Evolutionary conservation across 2,888 invertebrate genomes (phyloP).

Genomic region (Nezara viridula): DNA sequence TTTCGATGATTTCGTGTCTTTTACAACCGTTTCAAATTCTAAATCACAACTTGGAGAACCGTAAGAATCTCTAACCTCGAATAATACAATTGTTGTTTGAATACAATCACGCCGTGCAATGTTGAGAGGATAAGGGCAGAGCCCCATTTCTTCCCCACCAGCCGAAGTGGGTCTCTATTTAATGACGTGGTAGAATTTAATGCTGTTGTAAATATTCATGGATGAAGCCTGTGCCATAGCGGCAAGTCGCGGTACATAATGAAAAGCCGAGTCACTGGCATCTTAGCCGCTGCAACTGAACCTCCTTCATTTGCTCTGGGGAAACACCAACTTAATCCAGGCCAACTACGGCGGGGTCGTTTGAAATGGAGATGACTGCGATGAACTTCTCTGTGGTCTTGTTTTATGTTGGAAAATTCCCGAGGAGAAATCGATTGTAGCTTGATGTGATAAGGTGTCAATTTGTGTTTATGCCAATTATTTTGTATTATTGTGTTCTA

Average conservation of each 20-base stretch:
- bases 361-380: neutral
- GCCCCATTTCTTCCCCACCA: slow-evolving; percentile 1
- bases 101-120: neutral
- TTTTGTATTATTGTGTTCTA: too few species aligned
- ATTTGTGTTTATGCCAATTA: too few species aligned
- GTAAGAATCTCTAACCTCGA: neutral
- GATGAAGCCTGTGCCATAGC: slow-evolving; percentile 21
- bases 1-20: neutral
- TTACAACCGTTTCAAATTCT: neutral
- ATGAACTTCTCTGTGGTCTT: neutral
- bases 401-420: neutral
- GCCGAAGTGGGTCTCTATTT: slow-evolving; percentile 4
- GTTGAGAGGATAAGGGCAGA: slow-evolving; percentile 2
- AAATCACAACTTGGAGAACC: neutral
- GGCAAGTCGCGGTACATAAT: slow-evolving; percentile 24
- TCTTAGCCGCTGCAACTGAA: neutral
- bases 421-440: too few species aligned
- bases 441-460: too few species aligned
- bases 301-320: neutral
- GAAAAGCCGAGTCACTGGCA: neutral
- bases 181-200: slow-evolving; percentile 48
- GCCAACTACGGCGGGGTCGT: neutral
- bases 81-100: slow-evolving; percentile 4
- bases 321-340: neutral
- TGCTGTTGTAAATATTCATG: slow-evolving; percentile 49